Evolutionary conservation across 2,797 vertebrate species (phyloP).

Genomic region (Ptychadena robeensis): DNA sequence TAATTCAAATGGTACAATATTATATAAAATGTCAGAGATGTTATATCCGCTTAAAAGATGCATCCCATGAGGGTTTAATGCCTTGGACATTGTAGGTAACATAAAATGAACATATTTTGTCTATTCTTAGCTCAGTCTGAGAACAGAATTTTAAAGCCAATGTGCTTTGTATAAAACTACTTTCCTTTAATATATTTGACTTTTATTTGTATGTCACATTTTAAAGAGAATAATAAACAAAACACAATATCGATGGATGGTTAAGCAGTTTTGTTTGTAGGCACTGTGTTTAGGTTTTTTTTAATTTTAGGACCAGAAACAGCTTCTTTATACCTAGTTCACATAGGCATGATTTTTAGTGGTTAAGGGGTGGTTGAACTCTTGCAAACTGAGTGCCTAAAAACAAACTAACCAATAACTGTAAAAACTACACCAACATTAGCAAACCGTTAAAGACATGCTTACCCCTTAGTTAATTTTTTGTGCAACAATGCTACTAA

Average conservation of each 20-base stretch:
- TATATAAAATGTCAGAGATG: constrained; percentile 34
- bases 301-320: neutral
- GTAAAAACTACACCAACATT: too few relatives aligned
- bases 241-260: neutral
- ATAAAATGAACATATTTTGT: constrained; percentile 6
- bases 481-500: too few relatives aligned
- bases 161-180: neutral
- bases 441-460: too few relatives aligned
- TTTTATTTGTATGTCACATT: neutral
- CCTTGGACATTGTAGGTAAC: neutral
- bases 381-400: too few relatives aligned
- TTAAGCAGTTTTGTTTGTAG: neutral
- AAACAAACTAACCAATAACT: too few relatives aligned
- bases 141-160: neutral
- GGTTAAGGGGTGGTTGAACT: too few relatives aligned
- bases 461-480: too few relatives aligned
- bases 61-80: constrained; percentile 13
- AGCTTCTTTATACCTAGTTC: neutral
- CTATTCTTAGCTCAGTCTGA: neutral
- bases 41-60: constrained; percentile 44
- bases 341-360: too few relatives aligned
- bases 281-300: neutral
- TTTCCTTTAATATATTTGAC: neutral
- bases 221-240: neutral
- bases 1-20: constrained; percentile 47